Base-by-base conservation (phyloP, 2,888 invertebrate genomes). In the Noctua fimbriata region DNA sequence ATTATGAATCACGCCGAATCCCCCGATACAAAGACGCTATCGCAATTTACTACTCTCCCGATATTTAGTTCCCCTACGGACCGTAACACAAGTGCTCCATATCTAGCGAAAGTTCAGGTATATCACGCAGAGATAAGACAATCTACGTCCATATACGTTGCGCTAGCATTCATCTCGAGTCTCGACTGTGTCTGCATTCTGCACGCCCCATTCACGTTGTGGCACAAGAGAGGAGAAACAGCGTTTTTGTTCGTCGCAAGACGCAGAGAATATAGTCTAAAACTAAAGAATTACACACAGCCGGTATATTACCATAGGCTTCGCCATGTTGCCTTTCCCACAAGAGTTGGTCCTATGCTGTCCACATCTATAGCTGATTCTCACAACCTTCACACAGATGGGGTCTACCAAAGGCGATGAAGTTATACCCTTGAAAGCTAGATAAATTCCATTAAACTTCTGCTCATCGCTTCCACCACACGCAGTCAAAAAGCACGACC, bases 141-240 rank as follows among this genome's bases (percentile, higher is more conserved):
- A 83, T 83, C 80, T 82, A 84, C 87, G 90, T 91, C 93, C 94
- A 91, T 92, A 92, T 93, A 92, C 83, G 93, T 88, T 88, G 81
- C 79, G 83, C 89, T 88, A 88, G 91, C 92, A 92, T 90, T 93
- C 90, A 92, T 91, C 90, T 90, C 7, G 41, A 16, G 41, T 32
- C 67, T 67, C 85, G 77, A 84, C 85, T 88, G 85, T 85, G 88
- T 90, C 88, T 89, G 89, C 80, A 91, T 85, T 65, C n/a, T 78
- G 65, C 58, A 73, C 90, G 91, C 92, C 28, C 92, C 90, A 92
- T 91, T 89, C 84, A 88, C 76, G 28, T 82, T 78, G 78, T 88
- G 91, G 90, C 70, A 32, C 81, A 92, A 92, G 84, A 71, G 24
- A 86, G 32, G 44, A 83, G 88, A 74, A 28, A 32, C n/a, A 47